Base-by-base conservation (phyloP, 2,888 invertebrate genomes). In the Polydrusus pterygomalis region DNA sequence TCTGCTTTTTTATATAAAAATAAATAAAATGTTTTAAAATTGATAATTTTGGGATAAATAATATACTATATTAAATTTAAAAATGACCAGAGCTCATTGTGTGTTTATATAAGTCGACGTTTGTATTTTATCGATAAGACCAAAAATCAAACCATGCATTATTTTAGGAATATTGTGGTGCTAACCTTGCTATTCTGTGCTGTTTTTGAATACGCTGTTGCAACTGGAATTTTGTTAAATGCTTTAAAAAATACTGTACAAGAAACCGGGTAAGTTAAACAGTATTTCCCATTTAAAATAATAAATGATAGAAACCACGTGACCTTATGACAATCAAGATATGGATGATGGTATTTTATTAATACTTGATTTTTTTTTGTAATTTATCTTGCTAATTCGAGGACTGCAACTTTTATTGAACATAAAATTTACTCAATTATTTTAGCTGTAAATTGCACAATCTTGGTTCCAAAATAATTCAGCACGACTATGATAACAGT, bases 391-490 rank as follows among this genome's bases (percentile, higher is more conserved):
- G 25, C 25, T 25, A 5, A 25, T 5, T 25, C 5, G 5, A 25
- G 25, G 25, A 25, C 5, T 34, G 34, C 1, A 34, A 7, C 2
- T 34, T 43, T n/a, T 10, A 43, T n/a, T 47, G 10, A 15, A n/a
- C n/a, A n/a, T 25, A 25, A 25, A 25, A 17, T 15, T 34, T 34
- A 6, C 8, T 34, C 10, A 34, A 6, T 17, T 30, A 30, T 54
- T 54, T 30, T 20, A 58, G 58, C 10, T 58, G 58, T 58, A 58
- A 34, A 58, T 17, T 58, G 2, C 58, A 58, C 13, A 38, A 34
- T 17, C 7, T 58, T 58, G 58, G 58, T 2, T 58, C 58, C 34
- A 58, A 58, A 17, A 58, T 58, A 13, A 25, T 58, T 17, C 58
- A 58, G n/a, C 38, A 58, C 9, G 17, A n/a, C 10, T 30, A 56